phyloP scores from a whole-genome alignment of 2,797 vertebrate genomes.

The Protosalanx chinensis region DNA sequence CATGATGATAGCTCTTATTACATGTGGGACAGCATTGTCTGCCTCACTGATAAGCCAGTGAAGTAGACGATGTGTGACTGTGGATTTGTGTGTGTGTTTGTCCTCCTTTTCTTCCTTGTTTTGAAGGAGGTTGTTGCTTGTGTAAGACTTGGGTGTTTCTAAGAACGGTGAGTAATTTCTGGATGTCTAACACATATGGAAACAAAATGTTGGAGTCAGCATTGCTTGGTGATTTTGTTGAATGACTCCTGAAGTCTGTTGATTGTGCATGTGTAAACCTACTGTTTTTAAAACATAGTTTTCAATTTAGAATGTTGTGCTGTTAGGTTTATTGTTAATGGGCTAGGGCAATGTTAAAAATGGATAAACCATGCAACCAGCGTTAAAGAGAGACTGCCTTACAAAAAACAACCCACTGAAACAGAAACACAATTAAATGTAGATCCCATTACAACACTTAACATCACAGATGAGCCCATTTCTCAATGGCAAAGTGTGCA shows the following conservation, averaged over 20 bases:
- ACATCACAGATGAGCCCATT: too few species aligned
- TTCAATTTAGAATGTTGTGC: too few species aligned
- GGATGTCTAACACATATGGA: conserved; percentile 22
- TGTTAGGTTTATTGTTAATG: too few species aligned
- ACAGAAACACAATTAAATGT: too few species aligned
- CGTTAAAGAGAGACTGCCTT: too few species aligned
- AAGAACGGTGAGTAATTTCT: conserved; percentile 39
- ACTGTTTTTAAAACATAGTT: too few species aligned
- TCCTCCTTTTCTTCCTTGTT: conserved; percentile 2
- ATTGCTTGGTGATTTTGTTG: not conserved
- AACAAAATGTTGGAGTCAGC: conserved; percentile 16
- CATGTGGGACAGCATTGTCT: conserved; percentile 70
- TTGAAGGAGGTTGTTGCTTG: not conserved
- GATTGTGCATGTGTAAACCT: not conserved
- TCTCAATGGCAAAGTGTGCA: not conserved
- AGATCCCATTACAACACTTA: too few species aligned
- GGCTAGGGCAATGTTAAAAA: too few species aligned
- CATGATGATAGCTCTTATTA: conserved; percentile 69
- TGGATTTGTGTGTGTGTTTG: conserved; percentile 8
- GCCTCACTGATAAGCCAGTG: conserved; percentile 64
- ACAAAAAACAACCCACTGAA: too few species aligned
- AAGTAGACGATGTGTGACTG: conserved; percentile 34
- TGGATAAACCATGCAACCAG: too few species aligned
- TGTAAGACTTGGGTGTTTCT: conserved; percentile 26
- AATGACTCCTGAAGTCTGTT: conserved; percentile 18